phyloP scores from a whole-genome alignment of 2,888 invertebrate genomes.

The Caradrina kadenii region DNA sequence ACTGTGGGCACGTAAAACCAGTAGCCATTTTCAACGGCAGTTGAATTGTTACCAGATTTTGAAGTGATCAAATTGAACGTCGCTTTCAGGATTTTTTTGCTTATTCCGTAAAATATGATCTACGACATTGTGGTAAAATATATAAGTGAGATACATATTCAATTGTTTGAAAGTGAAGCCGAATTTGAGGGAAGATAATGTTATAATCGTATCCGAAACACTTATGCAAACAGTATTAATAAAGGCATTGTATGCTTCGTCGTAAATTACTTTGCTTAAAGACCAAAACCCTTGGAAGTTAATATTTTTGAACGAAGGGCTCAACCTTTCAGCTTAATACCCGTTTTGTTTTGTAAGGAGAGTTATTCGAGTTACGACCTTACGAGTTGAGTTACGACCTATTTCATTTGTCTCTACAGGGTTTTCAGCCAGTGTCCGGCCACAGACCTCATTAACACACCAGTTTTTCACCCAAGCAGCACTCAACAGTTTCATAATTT shows the following conservation, averaged over 20 bases:
- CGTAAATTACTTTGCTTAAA: constrained; percentile 40
- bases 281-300: constrained; percentile 37
- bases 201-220: constrained; percentile 39
- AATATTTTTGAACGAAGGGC: constrained; percentile 50
- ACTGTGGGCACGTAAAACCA: constrained; percentile 43
- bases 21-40: constrained; percentile 32
- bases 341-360: constrained; percentile 45
- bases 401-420: constrained; percentile 55
- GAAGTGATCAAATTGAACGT: constrained; percentile 41
- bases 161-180: constrained; percentile 19
- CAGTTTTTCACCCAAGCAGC: constrained; percentile 51
- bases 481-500: constrained; percentile 57
- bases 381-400: constrained; percentile 37
- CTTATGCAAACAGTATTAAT: constrained; percentile 51
- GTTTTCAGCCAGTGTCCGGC: constrained; percentile 47
- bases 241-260: constrained; percentile 46
- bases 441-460: constrained; percentile 54
- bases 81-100: constrained; percentile 12
- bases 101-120: constrained; percentile 16
- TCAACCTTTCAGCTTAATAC: constrained; percentile 40
- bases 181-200: constrained; percentile 33
- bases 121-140: constrained; percentile 5
- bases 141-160: constrained; percentile 1
- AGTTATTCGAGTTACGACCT: constrained; percentile 51
- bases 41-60: constrained; percentile 56